phyloP scores from a whole-genome alignment of 2,113 vertebrate genomes.

The Bambusicola thoracicus region DNA sequence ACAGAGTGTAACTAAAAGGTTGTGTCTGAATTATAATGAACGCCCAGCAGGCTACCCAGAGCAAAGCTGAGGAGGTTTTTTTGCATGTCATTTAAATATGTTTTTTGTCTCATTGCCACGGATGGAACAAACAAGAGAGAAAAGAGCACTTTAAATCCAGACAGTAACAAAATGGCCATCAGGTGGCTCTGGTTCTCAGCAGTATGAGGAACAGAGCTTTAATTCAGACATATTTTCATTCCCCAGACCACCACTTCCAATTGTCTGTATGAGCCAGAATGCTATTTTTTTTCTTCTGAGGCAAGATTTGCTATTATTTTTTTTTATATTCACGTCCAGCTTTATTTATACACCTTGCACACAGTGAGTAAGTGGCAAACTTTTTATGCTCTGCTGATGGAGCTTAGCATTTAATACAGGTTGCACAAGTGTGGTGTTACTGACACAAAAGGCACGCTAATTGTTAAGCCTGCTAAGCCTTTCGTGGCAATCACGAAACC shows the following conservation, averaged over 20 bases:
- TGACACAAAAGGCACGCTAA: not conserved
- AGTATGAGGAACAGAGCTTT: not conserved
- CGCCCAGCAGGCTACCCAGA: not conserved
- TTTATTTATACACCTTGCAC: not conserved
- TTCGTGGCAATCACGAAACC: not conserved
- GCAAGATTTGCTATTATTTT: not conserved
- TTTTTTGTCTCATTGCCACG: not conserved
- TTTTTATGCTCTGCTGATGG: not conserved
- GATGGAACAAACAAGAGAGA: not conserved
- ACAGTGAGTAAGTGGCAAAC: not conserved
- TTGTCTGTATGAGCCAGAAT: not conserved
- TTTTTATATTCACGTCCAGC: not conserved
- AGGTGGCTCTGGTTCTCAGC: not conserved
- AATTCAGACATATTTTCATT: not conserved
- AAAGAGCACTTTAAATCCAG: not conserved
- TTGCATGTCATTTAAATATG: not conserved
- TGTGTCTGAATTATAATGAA: not conserved
- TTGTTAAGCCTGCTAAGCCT: not conserved
- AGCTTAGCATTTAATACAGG: slow-evolving; percentile 17
- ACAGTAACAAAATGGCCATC: not conserved
- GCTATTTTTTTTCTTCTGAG: not conserved
- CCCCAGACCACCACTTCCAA: not conserved
- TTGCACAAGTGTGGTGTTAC: not conserved
- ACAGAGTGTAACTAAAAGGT: not conserved
- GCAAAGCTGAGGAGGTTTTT: not conserved